Conservation (phyloP, 1,140 invertebrate species). For the Pseudomyrmex dendroicus region DNA sequence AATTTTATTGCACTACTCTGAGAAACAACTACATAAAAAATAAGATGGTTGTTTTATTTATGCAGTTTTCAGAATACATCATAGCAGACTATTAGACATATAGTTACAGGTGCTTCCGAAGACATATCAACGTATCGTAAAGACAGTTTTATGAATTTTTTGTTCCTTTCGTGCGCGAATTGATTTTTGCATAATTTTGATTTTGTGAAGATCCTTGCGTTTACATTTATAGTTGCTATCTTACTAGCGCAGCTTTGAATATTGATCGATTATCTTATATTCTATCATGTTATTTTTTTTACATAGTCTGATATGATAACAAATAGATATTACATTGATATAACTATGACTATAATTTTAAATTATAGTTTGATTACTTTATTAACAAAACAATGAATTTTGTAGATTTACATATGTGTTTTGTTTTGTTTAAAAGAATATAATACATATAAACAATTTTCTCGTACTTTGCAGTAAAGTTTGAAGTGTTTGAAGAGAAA, state of each 20-base stretch:
- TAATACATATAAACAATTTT: neutral
- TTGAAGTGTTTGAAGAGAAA: neutral
- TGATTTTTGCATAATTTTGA: slow-evolving; percentile 4
- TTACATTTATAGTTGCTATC: slow-evolving; percentile 24
- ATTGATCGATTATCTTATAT: slow-evolving; percentile 31
- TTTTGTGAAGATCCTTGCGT: neutral
- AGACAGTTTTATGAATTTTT: slow-evolving; percentile 11
- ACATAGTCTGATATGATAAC: slow-evolving; percentile 42
- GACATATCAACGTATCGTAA: slow-evolving; percentile 1
- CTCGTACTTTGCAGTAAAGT: neutral
- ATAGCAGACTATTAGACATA: slow-evolving; percentile 29
- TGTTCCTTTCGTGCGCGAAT: neutral
- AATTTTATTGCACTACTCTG: neutral
- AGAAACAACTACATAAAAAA: slow-evolving; percentile 40
- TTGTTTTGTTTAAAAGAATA: neutral
- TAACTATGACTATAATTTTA: slow-evolving; percentile 13
- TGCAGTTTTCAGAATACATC: slow-evolving; percentile 31
- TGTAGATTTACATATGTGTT: slow-evolving; percentile 2
- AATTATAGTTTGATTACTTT: neutral
- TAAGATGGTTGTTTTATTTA: slow-evolving; percentile 40
- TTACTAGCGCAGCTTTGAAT: slow-evolving; percentile 32
- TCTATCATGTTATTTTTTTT: slow-evolving; percentile 29
- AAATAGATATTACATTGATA: slow-evolving; percentile 36
- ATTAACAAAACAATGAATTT: slow-evolving; percentile 14
- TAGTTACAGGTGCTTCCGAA: slow-evolving; percentile 21